A percentile compares a stretch with the other conserved stretches of the same genome.
phyloP scores from a whole-genome alignment of 2,888 invertebrate genomes.

The Volucella inanis region DNA sequence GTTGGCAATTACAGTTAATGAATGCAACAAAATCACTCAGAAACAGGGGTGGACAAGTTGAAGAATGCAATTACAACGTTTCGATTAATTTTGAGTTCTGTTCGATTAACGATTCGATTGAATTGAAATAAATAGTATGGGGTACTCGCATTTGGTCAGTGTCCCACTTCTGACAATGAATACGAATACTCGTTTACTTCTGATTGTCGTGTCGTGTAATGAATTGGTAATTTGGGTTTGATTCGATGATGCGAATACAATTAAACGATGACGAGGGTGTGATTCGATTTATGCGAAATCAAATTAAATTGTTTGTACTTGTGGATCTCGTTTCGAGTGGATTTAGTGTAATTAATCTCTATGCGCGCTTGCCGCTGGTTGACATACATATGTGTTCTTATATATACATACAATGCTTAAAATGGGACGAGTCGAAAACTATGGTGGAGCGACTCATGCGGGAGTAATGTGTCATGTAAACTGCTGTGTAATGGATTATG shows the following conservation, averaged over 20 bases:
- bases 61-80: not conserved
- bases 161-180: constrained; percentile 42
- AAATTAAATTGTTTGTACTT: constrained; percentile 21
- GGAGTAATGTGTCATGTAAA: constrained; percentile 38
- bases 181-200: not conserved
- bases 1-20: not conserved
- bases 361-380: not conserved
- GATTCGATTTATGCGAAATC: constrained; percentile 47
- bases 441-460: constrained; percentile 28
- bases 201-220: constrained; percentile 12
- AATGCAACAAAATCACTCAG: not conserved
- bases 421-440: constrained; percentile 32
- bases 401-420: constrained; percentile 16
- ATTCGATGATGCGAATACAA: constrained; percentile 57
- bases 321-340: constrained; percentile 35
- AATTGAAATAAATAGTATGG: not conserved
- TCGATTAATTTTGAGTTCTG: not conserved
- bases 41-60: not conserved
- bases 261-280: constrained; percentile 28
- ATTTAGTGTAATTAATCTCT: constrained; percentile 63
- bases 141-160: constrained; percentile 11
- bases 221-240: constrained; percentile 56
- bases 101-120: not conserved
- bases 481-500: constrained; percentile 36
- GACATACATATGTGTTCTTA: too few species aligned